A percentile compares a stretch with the other conserved stretches of the same genome.
These are phyloP conservation scores for Ibycter americanus DNA, from an alignment of 2,797 vertebrate genomes.

Conservation along the genomic window DNA sequence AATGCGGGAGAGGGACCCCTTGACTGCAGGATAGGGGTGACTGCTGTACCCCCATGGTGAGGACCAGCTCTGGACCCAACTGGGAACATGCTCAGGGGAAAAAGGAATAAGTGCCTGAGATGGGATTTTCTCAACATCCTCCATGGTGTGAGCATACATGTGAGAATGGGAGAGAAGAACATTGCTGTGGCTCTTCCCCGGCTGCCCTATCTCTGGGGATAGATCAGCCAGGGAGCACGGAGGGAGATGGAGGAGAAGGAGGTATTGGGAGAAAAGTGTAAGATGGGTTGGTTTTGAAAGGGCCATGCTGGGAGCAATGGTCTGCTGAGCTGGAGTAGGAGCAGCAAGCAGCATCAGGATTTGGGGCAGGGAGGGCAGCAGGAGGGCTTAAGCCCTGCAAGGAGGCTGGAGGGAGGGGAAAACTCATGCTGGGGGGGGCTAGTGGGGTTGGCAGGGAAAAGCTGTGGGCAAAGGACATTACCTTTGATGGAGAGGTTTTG, in stretches of 20 bases:
- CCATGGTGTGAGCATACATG: neutral
- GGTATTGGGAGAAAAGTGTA: neutral
- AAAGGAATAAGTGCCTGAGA: neutral
- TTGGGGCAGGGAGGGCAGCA: neutral
- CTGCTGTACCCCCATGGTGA: neutral
- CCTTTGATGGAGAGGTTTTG: rapidly evolving
- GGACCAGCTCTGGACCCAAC: neutral
- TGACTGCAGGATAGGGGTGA: neutral
- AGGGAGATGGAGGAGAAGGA: neutral
- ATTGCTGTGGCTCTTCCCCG: neutral
- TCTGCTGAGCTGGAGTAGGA: neutral
- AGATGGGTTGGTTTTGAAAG: neutral
- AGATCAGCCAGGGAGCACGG: neutral
- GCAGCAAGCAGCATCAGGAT: neutral
- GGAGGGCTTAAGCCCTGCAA: neutral
- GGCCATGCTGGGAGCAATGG: neutral
- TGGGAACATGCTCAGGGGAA: neutral
- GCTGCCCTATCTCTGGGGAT: neutral
- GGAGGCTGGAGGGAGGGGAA: neutral
- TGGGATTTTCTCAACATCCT: neutral
- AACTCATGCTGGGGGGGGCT: neutral
- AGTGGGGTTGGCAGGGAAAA: neutral
- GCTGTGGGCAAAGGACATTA: neutral
- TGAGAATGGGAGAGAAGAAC: neutral
- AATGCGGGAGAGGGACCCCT: neutral